Evolutionary conservation across 1,140 invertebrate species (phyloP).

Genomic region (Aphaenogaster floridana): DNA sequence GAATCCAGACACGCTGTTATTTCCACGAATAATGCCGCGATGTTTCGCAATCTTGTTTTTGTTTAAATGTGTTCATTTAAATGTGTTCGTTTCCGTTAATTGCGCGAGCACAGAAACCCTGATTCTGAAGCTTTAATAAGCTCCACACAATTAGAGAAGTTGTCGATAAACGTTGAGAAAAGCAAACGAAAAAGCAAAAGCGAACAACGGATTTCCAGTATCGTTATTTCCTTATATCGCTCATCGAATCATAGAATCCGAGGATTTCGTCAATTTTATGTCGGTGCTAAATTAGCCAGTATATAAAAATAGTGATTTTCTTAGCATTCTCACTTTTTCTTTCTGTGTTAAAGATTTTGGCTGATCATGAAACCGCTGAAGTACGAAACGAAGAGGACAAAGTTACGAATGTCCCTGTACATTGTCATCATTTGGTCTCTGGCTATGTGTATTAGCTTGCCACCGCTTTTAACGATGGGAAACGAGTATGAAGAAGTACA

Average conservation of each 20-base stretch:
- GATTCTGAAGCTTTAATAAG: background rate
- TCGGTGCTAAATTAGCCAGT: slow-evolving; percentile 1
- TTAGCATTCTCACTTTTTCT: slow-evolving; percentile 17
- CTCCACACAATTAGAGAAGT: background rate
- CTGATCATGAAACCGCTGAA: slow-evolving; percentile 97
- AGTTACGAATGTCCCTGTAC: slow-evolving; percentile 93
- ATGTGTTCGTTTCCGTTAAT: slow-evolving; percentile 1
- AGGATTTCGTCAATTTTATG: background rate
- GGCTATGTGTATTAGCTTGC: slow-evolving; percentile 95
- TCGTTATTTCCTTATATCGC: background rate
- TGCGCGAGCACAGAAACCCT: background rate
- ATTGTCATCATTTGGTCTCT: slow-evolving; percentile 96
- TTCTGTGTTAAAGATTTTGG: slow-evolving; percentile 89
- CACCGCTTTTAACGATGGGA: slow-evolving; percentile 95
- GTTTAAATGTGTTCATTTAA: too few species aligned
- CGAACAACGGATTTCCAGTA: background rate
- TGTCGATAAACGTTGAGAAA: background rate
- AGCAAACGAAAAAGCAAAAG: background rate
- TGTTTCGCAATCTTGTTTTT: slow-evolving; percentile 7
- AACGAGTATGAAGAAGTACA: slow-evolving; percentile 90
- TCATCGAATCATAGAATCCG: background rate
- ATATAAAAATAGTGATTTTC: slow-evolving; percentile 68
- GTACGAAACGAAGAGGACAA: slow-evolving; percentile 95
- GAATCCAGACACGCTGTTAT: background rate
- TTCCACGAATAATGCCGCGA: background rate